Conservation (phyloP, 2,113 vertebrate species). For the Seriola quinqueradiata region DNA sequence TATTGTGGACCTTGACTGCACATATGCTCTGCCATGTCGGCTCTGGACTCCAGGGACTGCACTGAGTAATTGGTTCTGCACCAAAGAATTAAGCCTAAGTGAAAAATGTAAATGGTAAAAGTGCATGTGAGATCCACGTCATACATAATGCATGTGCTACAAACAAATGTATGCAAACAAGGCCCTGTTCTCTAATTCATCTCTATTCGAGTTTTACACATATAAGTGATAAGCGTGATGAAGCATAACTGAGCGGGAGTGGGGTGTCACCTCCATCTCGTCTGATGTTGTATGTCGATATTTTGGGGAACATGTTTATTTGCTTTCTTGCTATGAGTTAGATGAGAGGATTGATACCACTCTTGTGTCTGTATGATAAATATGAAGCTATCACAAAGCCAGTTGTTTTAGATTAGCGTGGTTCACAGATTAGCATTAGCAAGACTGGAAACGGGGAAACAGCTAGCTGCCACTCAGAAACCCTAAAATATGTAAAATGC, state of each 20-base stretch:
- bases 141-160: constrained; percentile 63
- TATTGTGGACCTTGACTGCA: background rate
- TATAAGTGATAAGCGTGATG: background rate
- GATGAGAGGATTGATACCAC: background rate
- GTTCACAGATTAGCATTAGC: background rate
- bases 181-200: constrained; percentile 11
- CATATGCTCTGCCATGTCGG: background rate
- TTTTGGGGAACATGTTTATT: background rate
- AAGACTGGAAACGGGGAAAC: background rate
- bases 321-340: background rate
- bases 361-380: background rate
- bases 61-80: constrained; percentile 67
- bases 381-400: background rate
- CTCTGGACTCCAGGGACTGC: constrained; percentile 20
- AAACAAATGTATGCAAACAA: constrained; percentile 50
- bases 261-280: background rate
- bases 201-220: background rate
- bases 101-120: constrained; percentile 50
- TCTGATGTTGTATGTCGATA: background rate
- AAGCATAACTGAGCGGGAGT: background rate
- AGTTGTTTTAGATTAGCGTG: background rate
- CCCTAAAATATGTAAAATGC: background rate
- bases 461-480: background rate
- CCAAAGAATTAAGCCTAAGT: constrained; percentile 56
- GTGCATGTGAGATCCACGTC: constrained; percentile 42